A percentile compares a stretch with the other conserved stretches of the same genome.
phyloP scores from a whole-genome alignment of 2,888 invertebrate species.

The Ormyrus labotus region DNA sequence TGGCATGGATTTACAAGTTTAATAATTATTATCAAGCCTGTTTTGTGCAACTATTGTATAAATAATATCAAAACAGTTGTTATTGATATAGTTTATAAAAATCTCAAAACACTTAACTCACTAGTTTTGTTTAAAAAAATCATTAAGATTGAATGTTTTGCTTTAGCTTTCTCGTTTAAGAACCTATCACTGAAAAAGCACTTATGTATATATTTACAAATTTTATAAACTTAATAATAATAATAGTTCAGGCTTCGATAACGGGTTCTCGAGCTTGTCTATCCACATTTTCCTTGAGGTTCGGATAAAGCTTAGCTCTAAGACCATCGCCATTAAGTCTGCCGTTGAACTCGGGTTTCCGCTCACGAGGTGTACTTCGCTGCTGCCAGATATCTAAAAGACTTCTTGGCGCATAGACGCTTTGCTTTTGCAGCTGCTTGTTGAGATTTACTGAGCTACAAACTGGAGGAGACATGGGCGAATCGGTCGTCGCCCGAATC shows the following conservation, averaged over 20 bases:
- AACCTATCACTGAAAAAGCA: no score
- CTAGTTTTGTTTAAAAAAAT: no score
- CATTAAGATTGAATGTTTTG: no score
- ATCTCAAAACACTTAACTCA: no score
- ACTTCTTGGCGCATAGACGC: constrained; percentile 76
- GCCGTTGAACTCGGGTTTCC: constrained; percentile 80
- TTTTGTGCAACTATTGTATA: no score
- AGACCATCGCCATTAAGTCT: constrained; percentile 77
- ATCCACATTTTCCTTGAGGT: constrained; percentile 78
- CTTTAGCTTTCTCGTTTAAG: no score
- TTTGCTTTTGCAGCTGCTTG: constrained; percentile 69
- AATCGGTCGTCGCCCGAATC: constrained; percentile 88
- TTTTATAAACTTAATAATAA: neutral
- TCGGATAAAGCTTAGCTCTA: constrained; percentile 85
- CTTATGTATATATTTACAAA: neutral
- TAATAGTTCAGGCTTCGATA: constrained; percentile 65
- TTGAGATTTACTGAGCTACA: constrained; percentile 65
- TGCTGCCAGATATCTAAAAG: constrained; percentile 83
- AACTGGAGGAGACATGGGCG: constrained; percentile 89
- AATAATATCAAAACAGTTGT: no score
- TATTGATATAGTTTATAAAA: no score
- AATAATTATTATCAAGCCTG: no score
- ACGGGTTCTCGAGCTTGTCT: constrained; percentile 74
- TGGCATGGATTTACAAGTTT: no score
- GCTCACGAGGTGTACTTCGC: constrained; percentile 77